Base-by-base conservation (phyloP, 2,113 vertebrate genomes). In the Nanorana parkeri region DNA sequence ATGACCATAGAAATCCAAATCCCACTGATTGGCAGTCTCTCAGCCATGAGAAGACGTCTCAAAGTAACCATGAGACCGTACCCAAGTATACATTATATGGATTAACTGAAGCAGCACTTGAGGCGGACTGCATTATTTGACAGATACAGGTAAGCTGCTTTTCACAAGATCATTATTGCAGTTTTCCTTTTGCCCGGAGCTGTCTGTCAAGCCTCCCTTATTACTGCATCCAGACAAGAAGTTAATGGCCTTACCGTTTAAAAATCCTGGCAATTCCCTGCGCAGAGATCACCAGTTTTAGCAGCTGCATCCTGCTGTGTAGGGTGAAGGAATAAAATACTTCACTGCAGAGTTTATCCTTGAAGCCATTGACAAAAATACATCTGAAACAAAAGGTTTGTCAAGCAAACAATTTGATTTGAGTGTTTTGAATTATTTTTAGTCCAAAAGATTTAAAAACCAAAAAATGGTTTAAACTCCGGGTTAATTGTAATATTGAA, bases 231-330 rank as follows among this genome's bases (percentile, higher is more conserved):
- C 55, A 5, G 11, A 15, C 56, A 36, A 6, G 58, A 28, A 6
- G 36, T 60, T 75, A 75, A 75, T 41, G 17, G n/a, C 36, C n/a
- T n/a, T 36, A 61, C 60, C 61, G 28, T 20, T 36, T 75, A 32
- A 41, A 74, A 74, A n/a, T 28, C 29, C 17, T 75, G 72, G 41
- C 56, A 75, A 61, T 61, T 75, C 16, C n/a, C 6, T 47, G 13
- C 13, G 10, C 41, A 6, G n/a, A 36, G 55, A 47, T n/a, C 41
- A 51, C 58, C 55, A 41, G 29, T 47, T 36, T 61, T 21, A 61
- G 5, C 72, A 41, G 72, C 72, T 61, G 55, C 41, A 29, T 41
- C 56, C 72, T 3, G 29, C 54, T 61, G 20, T 58, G 54, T 28
- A 58, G 55, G 24, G 24, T 21, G 55, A 24, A 16, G 60, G 17